Percentiles rank a stretch among this genome's conserved stretches.
These are phyloP conservation scores for Pantherophis guttatus DNA, from an alignment of 2,113 vertebrate genomes.

Conservation along the genomic window DNA sequence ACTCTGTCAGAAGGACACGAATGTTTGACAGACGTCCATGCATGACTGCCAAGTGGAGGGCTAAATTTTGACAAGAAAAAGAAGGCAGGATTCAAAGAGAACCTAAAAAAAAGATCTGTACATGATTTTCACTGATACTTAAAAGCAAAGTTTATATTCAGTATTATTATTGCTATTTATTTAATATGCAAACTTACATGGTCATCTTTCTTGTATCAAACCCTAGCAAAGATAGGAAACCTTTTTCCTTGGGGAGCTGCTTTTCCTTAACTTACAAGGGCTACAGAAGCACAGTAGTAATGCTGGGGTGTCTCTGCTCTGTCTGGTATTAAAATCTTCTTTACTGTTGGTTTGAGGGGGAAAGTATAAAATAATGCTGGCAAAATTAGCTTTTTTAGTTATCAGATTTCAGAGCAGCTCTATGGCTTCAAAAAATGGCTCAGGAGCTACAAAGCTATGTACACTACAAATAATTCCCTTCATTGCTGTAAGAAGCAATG, in stretches of 20 bases:
- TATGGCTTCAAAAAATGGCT: not conserved
- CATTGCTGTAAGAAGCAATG: not conserved
- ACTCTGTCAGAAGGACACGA: conserved; percentile 91
- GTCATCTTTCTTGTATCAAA: not conserved
- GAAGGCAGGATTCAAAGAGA: not conserved
- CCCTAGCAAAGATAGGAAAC: not conserved
- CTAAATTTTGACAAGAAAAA: conserved; percentile 59
- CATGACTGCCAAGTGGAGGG: conserved; percentile 96
- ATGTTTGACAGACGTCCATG: conserved; percentile 95
- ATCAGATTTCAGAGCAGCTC: not conserved
- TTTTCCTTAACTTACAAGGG: not conserved
- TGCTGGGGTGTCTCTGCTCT: not conserved
- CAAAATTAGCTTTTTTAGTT: not conserved
- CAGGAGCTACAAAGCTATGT: not conserved
- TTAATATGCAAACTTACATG: not conserved
- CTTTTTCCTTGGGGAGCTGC: not conserved
- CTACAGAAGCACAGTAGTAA: not conserved
- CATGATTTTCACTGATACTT: not conserved
- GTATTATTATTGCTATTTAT: not conserved
- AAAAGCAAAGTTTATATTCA: not conserved
- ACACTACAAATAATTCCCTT: not conserved
- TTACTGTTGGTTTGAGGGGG: not conserved
- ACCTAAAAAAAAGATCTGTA: not conserved
- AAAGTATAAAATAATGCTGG: not conserved
- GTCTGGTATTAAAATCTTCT: not conserved